phyloP scores from a whole-genome alignment of 30 jellyfish, hydroid and myxozoan genomes.

The Cassiopea andromeda region DNA sequence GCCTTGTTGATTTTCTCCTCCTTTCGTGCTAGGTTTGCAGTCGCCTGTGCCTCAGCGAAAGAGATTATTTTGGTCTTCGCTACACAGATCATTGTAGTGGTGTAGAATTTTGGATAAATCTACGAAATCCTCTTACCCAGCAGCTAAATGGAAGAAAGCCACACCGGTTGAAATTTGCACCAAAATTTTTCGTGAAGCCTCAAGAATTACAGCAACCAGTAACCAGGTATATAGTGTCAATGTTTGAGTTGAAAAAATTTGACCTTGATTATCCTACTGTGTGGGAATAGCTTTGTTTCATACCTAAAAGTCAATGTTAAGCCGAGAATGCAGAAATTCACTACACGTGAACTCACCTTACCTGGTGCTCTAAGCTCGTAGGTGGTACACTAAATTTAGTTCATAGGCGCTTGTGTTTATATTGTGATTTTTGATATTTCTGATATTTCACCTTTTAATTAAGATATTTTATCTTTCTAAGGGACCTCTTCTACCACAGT shows the following conservation, averaged over 20 bases:
- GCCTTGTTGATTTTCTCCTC: not conserved
- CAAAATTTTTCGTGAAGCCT: conserved; percentile 90
- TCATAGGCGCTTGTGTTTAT: not conserved
- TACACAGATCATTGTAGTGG: conserved; percentile 79
- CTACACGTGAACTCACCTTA: not conserved
- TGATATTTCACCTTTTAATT: not conserved
- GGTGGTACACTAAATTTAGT: not conserved
- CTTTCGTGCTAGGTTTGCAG: conserved; percentile 53
- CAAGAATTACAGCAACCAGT: conserved; percentile 94
- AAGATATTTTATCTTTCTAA: conserved; percentile 1
- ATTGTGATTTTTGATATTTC: not conserved
- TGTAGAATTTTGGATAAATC: conserved; percentile 93
- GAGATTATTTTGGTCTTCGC: conserved; percentile 96
- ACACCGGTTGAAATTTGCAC: conserved; percentile 79
- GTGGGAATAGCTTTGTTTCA: too few relatives aligned
- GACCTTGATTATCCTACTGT: too few relatives aligned
- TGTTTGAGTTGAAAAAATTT: too few relatives aligned
- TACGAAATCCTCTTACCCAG: conserved; percentile 82
- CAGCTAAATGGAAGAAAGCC: conserved; percentile 96
- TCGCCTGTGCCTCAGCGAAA: conserved; percentile 83
- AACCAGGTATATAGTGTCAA: conserved; percentile 70
- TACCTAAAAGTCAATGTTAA: too few relatives aligned
- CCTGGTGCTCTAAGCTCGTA: not conserved
- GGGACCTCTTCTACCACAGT: conserved; percentile 86
- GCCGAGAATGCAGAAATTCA: too few relatives aligned